These are phyloP conservation scores for Silurus lanzhouensis DNA, from an alignment of 2,797 vertebrate genomes.

Conservation along the genomic window DNA sequence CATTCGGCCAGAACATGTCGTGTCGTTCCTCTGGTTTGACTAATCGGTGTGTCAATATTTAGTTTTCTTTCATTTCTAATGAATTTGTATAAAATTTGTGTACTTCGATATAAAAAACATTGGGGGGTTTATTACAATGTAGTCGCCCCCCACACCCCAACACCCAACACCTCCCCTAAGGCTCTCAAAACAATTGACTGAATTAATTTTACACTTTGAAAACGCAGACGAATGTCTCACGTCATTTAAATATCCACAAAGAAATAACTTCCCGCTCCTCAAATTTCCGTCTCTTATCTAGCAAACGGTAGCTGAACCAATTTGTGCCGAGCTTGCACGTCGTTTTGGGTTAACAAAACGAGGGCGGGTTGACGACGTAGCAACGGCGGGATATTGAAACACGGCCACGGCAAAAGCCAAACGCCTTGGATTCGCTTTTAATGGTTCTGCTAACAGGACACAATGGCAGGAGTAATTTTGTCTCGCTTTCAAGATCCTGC, in stretches of 20 bases:
- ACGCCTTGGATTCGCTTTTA: background rate
- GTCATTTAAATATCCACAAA: background rate
- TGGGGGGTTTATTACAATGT: too few relatives aligned
- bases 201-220: background rate
- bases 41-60: too few relatives aligned
- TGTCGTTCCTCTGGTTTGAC: background rate
- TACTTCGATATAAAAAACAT: too few relatives aligned
- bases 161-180: too few relatives aligned
- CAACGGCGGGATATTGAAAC: background rate
- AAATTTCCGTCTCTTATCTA: background rate
- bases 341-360: too few relatives aligned
- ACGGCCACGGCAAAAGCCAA: background rate
- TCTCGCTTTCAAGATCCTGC: background rate
- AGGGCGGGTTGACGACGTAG: background rate
- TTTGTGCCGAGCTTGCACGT: background rate
- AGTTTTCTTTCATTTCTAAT: too few relatives aligned
- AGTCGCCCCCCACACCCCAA: too few relatives aligned
- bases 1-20: background rate
- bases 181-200: too few relatives aligned
- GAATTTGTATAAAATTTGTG: too few relatives aligned
- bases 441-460: background rate
- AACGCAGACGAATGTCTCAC: background rate
- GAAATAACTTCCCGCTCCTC: background rate
- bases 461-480: conserved; percentile 1
- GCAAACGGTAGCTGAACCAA: background rate